These are phyloP conservation scores for Polietes domitor DNA, from an alignment of 2,888 invertebrate species.

Conservation along the genomic window DNA sequence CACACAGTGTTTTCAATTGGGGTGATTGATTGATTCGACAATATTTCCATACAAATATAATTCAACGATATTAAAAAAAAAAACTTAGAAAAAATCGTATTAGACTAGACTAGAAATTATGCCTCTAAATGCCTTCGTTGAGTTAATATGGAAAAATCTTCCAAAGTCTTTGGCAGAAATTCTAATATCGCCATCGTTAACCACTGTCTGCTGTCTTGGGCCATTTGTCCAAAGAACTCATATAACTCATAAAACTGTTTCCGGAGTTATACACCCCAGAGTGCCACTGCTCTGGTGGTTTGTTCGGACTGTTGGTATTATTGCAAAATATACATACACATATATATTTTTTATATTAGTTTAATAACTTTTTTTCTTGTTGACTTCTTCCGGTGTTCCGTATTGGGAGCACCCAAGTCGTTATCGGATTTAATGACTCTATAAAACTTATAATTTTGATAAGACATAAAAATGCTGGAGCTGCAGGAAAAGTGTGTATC, in stretches of 20 bases:
- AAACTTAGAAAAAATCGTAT: background rate
- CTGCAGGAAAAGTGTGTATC: slow-evolving; percentile 27
- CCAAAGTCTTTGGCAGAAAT: no score
- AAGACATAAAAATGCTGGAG: slow-evolving; percentile 36
- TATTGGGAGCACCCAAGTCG: no score
- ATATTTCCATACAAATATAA: no score
- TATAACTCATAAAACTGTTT: slow-evolving; percentile 38
- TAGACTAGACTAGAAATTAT: no score
- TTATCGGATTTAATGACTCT: slow-evolving; percentile 41
- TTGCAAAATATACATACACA: slow-evolving; percentile 25
- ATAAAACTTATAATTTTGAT: slow-evolving; percentile 58
- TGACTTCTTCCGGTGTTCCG: slow-evolving; percentile 40
- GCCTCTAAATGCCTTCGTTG: no score
- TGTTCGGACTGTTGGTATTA: slow-evolving; percentile 22
- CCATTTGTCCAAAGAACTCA: background rate
- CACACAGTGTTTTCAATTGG: background rate
- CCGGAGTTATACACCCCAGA: background rate
- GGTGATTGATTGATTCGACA: no score
- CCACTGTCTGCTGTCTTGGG: no score
- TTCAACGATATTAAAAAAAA: background rate
- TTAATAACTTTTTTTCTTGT: slow-evolving; percentile 41
- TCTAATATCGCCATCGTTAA: no score
- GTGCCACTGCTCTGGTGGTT: no score
- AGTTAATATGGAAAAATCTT: no score
- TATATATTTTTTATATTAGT: slow-evolving; percentile 36